A percentile compares a stretch with the other conserved stretches of the same genome.
Evolutionary conservation across 2,888 invertebrate genomes (phyloP).

Genomic region (Melolontha melolontha): DNA sequence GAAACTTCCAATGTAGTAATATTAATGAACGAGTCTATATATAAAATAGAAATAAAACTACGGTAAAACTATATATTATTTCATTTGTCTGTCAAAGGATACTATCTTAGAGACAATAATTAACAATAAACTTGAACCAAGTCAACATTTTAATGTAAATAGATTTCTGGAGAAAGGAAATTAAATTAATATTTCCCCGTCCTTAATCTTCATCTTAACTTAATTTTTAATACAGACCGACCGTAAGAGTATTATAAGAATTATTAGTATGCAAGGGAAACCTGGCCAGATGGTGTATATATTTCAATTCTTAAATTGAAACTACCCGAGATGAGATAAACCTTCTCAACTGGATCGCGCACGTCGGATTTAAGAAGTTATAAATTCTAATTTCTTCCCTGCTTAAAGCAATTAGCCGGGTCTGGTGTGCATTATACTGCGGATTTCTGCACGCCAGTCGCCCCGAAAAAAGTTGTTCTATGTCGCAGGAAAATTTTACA

Average conservation of each 20-base stretch:
- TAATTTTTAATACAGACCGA: too few species aligned
- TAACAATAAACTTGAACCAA: too few species aligned
- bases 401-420: conserved; percentile 59
- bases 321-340: conserved; percentile 56
- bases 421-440: conserved; percentile 51
- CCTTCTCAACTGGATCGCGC: conserved; percentile 50
- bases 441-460: conserved; percentile 26
- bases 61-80: too few species aligned
- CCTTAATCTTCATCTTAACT: background rate
- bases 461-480: conserved; percentile 16
- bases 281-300: conserved; percentile 58
- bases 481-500: conserved; percentile 43
- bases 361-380: conserved; percentile 62
- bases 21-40: too few species aligned
- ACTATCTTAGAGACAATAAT: too few species aligned
- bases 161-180: too few species aligned
- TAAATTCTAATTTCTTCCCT: conserved; percentile 63
- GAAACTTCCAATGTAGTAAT: too few species aligned
- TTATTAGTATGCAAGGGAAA: conserved; percentile 36
- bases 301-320: conserved; percentile 58
- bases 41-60: too few species aligned
- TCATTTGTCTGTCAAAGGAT: too few species aligned
- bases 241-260: background rate
- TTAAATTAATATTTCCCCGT: too few species aligned
- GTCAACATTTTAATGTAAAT: too few species aligned